phyloP scores from a whole-genome alignment of 2,888 invertebrate species.

The Syritta pipiens region DNA sequence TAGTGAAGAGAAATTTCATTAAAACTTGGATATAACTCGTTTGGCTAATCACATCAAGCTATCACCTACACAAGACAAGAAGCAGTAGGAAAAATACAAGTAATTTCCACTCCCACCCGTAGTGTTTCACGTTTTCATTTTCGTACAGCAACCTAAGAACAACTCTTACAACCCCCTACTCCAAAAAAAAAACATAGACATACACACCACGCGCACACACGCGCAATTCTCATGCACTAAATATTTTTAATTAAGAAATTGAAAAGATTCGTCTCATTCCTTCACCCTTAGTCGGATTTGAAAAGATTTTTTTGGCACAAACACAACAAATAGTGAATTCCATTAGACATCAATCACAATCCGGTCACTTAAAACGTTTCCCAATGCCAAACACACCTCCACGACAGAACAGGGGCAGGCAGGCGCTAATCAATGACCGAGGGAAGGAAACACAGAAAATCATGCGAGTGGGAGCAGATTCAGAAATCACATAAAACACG shows the following conservation, averaged over 20 bases:
- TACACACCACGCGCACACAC: background rate
- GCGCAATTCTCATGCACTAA: background rate
- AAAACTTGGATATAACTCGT: conserved; percentile 29
- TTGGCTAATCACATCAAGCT: conserved; percentile 24
- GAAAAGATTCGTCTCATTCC: conserved; percentile 4
- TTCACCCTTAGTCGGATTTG: background rate
- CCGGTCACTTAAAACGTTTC: background rate
- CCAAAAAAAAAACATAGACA: background rate
- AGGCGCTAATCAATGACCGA: background rate
- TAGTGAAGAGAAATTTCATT: conserved; percentile 37
- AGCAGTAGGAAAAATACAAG: background rate
- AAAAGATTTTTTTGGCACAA: conserved; percentile 6
- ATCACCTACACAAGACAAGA: background rate
- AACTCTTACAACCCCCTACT: background rate
- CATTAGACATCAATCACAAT: conserved; percentile 11
- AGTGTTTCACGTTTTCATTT: background rate
- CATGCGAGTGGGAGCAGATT: no score
- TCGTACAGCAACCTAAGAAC: background rate
- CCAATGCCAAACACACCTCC: background rate
- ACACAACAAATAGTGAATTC: conserved; percentile 6
- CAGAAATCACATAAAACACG: conserved; percentile 5
- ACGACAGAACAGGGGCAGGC: background rate
- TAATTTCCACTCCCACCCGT: background rate
- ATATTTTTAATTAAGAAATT: conserved; percentile 39
- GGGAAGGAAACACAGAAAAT: background rate